Evolutionary conservation across 2,797 vertebrate species (phyloP).

Genomic region (Hemibagrus guttatus): DNA sequence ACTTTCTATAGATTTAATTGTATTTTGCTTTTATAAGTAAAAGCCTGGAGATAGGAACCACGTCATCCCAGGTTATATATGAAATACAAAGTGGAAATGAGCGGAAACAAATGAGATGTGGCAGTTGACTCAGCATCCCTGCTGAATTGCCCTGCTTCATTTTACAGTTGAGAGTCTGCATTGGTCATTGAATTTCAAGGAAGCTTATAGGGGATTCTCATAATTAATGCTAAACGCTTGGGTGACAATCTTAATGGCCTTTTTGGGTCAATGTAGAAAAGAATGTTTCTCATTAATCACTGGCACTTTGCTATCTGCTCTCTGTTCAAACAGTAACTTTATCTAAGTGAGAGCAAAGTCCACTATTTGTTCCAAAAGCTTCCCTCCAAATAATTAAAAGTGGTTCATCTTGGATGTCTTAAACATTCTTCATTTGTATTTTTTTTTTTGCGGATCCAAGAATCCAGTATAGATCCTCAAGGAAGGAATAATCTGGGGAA

Average conservation of each 20-base stretch:
- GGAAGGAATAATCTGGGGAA: background rate
- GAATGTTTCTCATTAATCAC: constrained; percentile 75
- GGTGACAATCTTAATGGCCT: constrained; percentile 76
- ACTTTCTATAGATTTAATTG: constrained; percentile 15
- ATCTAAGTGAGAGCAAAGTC: constrained; percentile 14
- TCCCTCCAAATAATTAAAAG: constrained; percentile 15
- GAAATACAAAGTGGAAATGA: constrained; percentile 51
- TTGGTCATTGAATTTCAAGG: constrained; percentile 76
- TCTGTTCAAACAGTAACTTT: constrained; percentile 26
- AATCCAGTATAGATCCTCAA: background rate
- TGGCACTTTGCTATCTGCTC: constrained; percentile 64
- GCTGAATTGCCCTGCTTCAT: constrained; percentile 59
- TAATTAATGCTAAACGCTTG: constrained; percentile 77
- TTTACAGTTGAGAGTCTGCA: constrained; percentile 61
- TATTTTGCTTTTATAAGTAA: constrained; percentile 13
- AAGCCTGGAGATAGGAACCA: constrained; percentile 2
- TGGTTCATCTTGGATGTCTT: background rate
- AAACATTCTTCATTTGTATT: constrained; percentile 7
- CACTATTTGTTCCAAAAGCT: constrained; percentile 11
- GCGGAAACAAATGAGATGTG: constrained; percentile 47
- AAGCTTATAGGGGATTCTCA: constrained; percentile 70
- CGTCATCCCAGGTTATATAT: constrained; percentile 44
- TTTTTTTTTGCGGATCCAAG: background rate
- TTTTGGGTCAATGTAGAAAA: constrained; percentile 75
- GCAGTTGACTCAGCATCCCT: constrained; percentile 62